Evolutionary conservation across 1,140 invertebrate species (phyloP).

Genomic region (Neuroterus valhalla): DNA sequence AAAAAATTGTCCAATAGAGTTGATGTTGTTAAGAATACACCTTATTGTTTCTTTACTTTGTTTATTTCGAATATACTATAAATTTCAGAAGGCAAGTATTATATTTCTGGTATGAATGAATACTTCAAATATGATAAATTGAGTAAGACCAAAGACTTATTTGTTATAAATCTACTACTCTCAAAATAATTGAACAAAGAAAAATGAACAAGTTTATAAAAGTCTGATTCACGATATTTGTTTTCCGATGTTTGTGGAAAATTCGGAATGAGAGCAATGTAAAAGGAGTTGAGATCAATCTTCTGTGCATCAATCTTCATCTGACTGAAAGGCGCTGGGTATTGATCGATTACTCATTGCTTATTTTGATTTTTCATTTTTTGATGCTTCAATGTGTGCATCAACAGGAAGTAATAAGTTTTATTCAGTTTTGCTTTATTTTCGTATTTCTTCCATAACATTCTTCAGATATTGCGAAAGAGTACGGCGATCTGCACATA

Average conservation of each 20-base stretch:
- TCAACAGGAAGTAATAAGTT: not conserved
- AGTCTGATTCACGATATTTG: conserved; percentile 7
- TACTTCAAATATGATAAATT: no score
- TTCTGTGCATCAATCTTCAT: conserved; percentile 27
- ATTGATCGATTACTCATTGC: conserved; percentile 20
- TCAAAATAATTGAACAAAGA: no score
- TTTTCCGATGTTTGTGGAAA: conserved; percentile 1
- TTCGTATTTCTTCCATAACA: not conserved
- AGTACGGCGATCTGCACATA: no score
- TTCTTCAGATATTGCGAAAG: no score
- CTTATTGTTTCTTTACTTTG: no score
- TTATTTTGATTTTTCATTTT: conserved; percentile 3
- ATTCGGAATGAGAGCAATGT: conserved; percentile 9
- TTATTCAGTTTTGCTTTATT: not conserved
- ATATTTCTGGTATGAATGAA: no score
- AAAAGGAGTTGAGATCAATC: conserved; percentile 13
- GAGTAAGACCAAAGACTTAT: no score
- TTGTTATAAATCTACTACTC: no score
- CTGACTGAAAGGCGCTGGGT: conserved; percentile 23
- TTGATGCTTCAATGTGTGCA: not conserved
- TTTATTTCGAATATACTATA: no score
- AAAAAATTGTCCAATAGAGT: no score
- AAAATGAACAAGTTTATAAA: not conserved
- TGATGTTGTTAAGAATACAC: no score
- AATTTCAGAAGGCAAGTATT: no score